Evolutionary conservation across 1,140 invertebrate genomes (phyloP).

Genomic region (Drosophila varians): DNA sequence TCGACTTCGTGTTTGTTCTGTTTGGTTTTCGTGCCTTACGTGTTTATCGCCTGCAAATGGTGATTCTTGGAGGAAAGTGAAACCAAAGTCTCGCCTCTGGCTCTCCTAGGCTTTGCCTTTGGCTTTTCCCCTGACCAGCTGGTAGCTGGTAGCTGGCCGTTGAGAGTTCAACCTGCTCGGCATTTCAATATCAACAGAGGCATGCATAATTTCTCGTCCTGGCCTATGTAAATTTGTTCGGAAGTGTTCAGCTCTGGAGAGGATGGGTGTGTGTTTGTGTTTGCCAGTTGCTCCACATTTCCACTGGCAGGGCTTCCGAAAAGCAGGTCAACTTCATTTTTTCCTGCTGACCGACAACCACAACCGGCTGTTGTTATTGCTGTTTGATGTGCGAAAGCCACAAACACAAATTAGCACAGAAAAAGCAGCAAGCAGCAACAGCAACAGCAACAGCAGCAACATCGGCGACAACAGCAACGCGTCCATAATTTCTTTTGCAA

Average conservation of each 20-base stretch:
- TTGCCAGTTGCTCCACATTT: constrained; percentile 52
- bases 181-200: constrained; percentile 79
- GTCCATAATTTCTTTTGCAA: constrained; percentile 75
- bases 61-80: constrained; percentile 56
- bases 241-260: constrained; percentile 38
- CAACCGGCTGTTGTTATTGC: constrained; percentile 28
- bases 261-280: constrained; percentile 12
- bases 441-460: constrained; percentile 15
- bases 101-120: constrained; percentile 26
- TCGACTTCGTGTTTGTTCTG: constrained; percentile 50
- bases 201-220: constrained; percentile 71
- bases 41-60: constrained; percentile 73
- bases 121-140: constrained; percentile 28
- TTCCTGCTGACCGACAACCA: constrained; percentile 46
- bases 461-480: constrained; percentile 28
- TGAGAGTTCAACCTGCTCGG: constrained; percentile 52
- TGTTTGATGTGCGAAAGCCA: constrained; percentile 70
- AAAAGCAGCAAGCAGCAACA: constrained; percentile 39
- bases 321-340: constrained; percentile 80
- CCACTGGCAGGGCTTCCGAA: constrained; percentile 3
- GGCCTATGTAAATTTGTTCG: constrained; percentile 75
- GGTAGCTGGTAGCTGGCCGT: constrained; percentile 25
- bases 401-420: constrained; percentile 76
- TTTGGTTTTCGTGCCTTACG: constrained; percentile 63
- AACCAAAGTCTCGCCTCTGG: constrained; percentile 43